A percentile compares a stretch with the other conserved stretches of the same genome.
Evolutionary conservation across 2,888 invertebrate species (phyloP).

Genomic region (Drosophila buzzatii): DNA sequence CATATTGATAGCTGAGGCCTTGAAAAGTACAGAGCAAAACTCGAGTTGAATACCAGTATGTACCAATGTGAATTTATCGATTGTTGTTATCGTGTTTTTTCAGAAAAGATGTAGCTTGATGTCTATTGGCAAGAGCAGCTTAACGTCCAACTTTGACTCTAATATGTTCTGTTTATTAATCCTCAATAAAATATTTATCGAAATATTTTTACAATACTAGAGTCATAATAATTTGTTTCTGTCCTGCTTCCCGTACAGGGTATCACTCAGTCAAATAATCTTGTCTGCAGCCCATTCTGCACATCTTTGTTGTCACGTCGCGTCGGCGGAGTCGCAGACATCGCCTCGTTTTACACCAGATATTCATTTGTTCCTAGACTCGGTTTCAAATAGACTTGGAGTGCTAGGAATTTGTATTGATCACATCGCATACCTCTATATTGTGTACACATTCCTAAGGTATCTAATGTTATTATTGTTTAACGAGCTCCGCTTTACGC

Average conservation of each 20-base stretch:
- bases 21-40: neutral
- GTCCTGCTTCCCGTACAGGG: neutral
- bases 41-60: neutral
- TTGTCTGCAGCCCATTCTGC: neutral
- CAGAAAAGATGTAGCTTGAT: neutral
- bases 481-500: neutral
- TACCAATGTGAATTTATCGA: neutral
- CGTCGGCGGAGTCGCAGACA: neutral
- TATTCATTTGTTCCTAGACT: neutral
- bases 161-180: neutral
- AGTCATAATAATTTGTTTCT: too few species aligned
- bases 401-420: neutral
- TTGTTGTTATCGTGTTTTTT: neutral
- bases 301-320: neutral
- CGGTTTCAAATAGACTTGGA: neutral
- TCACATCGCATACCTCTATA: neutral
- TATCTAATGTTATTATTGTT: conserved; percentile 1
- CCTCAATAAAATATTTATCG: too few species aligned
- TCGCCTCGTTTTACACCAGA: neutral
- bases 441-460: too few species aligned
- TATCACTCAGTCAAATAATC: neutral
- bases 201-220: too few species aligned
- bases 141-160: neutral
- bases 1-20: neutral
- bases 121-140: neutral